A percentile compares a stretch with the other conserved stretches of the same genome.
These are phyloP conservation scores for Sylvia atricapilla DNA, from an alignment of 2,113 vertebrate species.

Conservation along the genomic window DNA sequence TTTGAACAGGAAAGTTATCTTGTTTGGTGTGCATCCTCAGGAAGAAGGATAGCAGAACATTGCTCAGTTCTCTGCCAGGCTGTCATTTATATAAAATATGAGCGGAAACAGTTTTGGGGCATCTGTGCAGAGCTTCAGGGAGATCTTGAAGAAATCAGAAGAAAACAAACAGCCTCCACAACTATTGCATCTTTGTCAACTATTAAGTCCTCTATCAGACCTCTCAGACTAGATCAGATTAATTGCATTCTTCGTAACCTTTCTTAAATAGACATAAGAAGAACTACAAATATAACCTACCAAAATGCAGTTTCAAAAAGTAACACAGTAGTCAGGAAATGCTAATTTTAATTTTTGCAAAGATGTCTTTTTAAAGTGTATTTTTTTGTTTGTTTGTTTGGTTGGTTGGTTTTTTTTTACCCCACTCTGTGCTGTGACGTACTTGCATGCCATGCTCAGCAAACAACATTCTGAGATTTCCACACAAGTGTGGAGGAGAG, in stretches of 20 bases:
- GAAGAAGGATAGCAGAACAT: background rate
- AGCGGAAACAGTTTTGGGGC: background rate
- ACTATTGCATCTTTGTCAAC: background rate
- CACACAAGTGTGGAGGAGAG: background rate
- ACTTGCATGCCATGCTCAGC: background rate
- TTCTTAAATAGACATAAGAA: background rate
- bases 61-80: background rate
- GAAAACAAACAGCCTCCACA: background rate
- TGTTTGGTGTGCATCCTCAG: slow-evolving; percentile 22
- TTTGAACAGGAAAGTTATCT: slow-evolving; percentile 23
- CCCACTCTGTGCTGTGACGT: background rate
- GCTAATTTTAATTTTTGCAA: background rate
- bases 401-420: background rate
- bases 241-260: background rate
- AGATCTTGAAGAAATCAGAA: background rate
- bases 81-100: background rate
- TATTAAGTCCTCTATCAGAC: background rate
- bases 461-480: background rate
- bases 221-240: background rate
- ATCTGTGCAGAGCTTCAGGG: background rate
- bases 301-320: background rate
- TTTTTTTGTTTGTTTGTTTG: no score
- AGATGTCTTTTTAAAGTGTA: rapidly evolving
- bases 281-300: background rate
- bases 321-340: background rate